Conservation (phyloP, 1,140 invertebrate species). For the Schlechtendalia chinensis region DNA sequence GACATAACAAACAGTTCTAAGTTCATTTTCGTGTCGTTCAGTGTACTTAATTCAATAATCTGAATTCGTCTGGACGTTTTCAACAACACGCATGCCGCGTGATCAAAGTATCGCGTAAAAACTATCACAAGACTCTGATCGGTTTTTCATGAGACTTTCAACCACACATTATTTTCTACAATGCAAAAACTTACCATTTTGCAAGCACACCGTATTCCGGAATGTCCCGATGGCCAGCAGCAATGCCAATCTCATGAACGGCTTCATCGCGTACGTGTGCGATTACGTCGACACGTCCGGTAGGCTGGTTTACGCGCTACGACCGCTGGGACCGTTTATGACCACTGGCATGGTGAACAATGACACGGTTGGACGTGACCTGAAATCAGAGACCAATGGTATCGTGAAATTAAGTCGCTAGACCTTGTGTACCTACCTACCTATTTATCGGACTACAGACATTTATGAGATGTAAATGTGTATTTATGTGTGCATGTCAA, state of each 20-base stretch:
- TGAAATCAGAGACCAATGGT: slow-evolving; percentile 32
- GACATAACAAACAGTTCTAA: not conserved
- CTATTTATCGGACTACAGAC: no score
- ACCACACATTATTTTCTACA: no score
- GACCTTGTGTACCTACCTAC: not conserved
- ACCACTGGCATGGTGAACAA: slow-evolving; percentile 18
- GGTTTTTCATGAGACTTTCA: no score
- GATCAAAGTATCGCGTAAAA: no score
- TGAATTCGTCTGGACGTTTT: no score
- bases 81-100: no score
- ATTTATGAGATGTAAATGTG: no score
- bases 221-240: slow-evolving; percentile 11
- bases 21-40: not conserved
- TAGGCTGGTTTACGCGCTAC: slow-evolving; percentile 9
- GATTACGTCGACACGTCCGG: slow-evolving; percentile 8
- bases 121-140: no score
- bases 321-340: slow-evolving; percentile 17
- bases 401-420: not conserved
- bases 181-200: slow-evolving; percentile 14
- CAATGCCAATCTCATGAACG: not conserved
- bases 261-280: slow-evolving; percentile 29
- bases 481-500: no score
- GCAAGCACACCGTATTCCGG: not conserved
- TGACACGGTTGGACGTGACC: not conserved
- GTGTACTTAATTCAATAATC: not conserved